Base-by-base conservation (phyloP, 1,140 invertebrate species). In the Calephelis virginiensis region DNA sequence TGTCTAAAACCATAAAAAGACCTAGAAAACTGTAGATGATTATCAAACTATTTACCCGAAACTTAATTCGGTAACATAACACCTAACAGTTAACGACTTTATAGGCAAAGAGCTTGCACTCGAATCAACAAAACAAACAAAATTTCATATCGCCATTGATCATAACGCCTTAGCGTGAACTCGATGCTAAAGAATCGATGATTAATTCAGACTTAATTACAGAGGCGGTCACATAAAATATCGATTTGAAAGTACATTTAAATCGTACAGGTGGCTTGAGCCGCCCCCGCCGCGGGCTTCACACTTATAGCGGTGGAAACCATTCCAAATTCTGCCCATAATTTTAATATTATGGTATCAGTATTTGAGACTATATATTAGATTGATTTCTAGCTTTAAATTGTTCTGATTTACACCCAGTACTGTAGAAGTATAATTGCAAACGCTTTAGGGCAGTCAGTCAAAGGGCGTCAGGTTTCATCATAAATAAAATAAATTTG, bases 141-240 rank as follows among this genome's bases (percentile, higher is more conserved):
- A 66, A 53, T 66, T 66, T 60, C 40, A 13, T 43, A 60, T 8
- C 49, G 77, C 80, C 81, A 82, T 81, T 72, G 77, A 77, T 79
- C 74, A 72, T 75, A 77, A 80, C 82, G 80, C 78, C 80, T 84
- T 86, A 84, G 82, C 82, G 86, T 81, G 81, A 83, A 82, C 78
- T 77, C 69, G 77, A 75, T 73, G 68, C 70, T 66, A 74, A 71
- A 72, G 74, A 77, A 80, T 71, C 71, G 73, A 79, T 78, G 78
- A 84, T 80, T 85, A 83, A 85, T 85, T 82, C 80, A 69, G 67
- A 80, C 75, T 83, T 90, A 90, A 90, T 90, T 86, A 88, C 86
- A 88, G 78, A 78, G 79, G 80, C 76, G 82, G 80, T 82, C 85
- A 83, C 77, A 84, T 87, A 85, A 90, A 84, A 83, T 90, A 90